Evolutionary conservation across 1,140 invertebrate genomes (phyloP).

Genomic region (Drosophila melanica): DNA sequence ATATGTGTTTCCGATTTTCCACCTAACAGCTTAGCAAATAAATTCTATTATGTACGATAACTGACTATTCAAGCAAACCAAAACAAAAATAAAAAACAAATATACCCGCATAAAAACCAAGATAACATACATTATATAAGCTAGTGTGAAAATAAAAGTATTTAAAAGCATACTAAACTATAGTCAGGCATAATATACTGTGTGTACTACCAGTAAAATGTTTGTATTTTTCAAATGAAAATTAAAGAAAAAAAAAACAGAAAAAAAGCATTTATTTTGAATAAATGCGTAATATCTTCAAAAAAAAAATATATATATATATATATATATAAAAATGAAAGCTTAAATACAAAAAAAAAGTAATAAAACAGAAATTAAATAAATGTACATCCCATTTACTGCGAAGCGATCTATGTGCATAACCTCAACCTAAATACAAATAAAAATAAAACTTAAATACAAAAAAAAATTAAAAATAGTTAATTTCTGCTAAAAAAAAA

Average conservation of each 20-base stretch:
- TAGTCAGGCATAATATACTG: constrained; percentile 3
- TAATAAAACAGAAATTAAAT: constrained; percentile 26
- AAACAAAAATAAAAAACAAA: constrained; percentile 7
- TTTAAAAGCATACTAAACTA: constrained; percentile 1
- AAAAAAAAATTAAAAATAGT: constrained; percentile 1
- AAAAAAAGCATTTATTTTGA: constrained; percentile 65
- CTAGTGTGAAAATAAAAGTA: neutral
- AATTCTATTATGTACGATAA: constrained; percentile 28
- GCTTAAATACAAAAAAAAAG: constrained; percentile 20
- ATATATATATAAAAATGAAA: neutral
- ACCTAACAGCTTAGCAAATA: constrained; percentile 78
- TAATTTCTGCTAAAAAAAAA: constrained; percentile 17
- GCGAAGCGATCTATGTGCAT: constrained; percentile 27
- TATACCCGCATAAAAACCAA: constrained; percentile 5
- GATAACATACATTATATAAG: constrained; percentile 12
- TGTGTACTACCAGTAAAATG: constrained; percentile 14
- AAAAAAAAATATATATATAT: no score
- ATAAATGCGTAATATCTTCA: constrained; percentile 18
- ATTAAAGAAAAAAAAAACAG: constrained; percentile 23
- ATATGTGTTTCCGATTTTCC: constrained; percentile 80
- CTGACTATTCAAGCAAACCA: constrained; percentile 31
- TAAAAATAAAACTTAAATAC: constrained; percentile 8
- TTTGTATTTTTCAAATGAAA: constrained; percentile 27
- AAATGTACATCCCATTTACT: constrained; percentile 31
- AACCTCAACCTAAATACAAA: constrained; percentile 11